These are phyloP conservation scores for Choloepus didactylus DNA, from an alignment of 2,797 vertebrate genomes.

Conservation along the genomic window DNA sequence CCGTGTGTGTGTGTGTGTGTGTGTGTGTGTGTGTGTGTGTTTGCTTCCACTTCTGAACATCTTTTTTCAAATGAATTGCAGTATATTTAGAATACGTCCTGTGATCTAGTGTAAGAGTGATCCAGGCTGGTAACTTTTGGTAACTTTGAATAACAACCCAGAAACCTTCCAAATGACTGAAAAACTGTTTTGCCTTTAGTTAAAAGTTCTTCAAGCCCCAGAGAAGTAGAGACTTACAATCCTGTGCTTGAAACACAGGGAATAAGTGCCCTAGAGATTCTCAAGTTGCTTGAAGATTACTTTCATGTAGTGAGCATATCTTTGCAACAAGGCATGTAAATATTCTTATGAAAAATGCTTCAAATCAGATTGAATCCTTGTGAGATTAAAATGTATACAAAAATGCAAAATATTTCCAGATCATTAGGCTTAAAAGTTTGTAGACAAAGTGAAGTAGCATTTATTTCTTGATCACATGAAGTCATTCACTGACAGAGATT, in stretches of 20 bases:
- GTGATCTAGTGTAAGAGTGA: neutral
- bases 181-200: neutral
- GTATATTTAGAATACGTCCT: neutral
- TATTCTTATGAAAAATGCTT: conserved; percentile 1
- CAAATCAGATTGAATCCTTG: neutral
- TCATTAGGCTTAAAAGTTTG: neutral
- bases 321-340: neutral
- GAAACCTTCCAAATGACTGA: neutral
- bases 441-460: neutral
- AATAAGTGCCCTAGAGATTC: neutral
- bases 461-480: neutral
- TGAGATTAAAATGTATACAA: neutral
- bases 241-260: neutral
- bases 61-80: neutral
- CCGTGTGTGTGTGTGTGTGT: neutral
- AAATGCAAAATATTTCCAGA: neutral
- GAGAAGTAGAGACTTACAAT: neutral
- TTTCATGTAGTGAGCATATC: neutral
- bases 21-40: neutral
- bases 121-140: neutral
- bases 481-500: neutral
- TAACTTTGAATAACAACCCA: neutral
- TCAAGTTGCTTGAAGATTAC: neutral
- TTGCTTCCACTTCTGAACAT: neutral
- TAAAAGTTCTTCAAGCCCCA: neutral